Evolutionary conservation across 2,797 vertebrate species (phyloP).

Genomic region (Hyperoplus immaculatus): DNA sequence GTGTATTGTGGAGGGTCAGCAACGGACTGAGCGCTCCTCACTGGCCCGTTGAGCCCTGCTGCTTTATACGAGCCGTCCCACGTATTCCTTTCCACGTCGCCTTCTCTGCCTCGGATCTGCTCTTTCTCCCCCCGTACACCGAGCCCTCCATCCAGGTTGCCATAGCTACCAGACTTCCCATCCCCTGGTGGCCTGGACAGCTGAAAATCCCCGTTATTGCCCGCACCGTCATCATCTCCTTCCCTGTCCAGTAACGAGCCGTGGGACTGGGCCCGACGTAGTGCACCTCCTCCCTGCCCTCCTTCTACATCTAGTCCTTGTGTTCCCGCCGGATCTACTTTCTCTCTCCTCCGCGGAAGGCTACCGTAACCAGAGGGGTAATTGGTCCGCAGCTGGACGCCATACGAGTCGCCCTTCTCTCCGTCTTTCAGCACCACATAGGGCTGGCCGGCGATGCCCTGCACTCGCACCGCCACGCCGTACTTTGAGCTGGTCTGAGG

Average conservation of each 20-base stretch:
- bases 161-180: constrained; percentile 82
- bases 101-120: constrained; percentile 43
- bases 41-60: constrained; percentile 73
- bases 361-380: constrained; percentile 76
- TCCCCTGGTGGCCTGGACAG: constrained; percentile 70
- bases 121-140: constrained; percentile 64
- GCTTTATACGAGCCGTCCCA: constrained; percentile 72
- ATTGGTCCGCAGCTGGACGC: constrained; percentile 90
- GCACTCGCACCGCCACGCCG: constrained; percentile 93
- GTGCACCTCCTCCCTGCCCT: constrained; percentile 58
- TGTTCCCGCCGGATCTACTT: constrained; percentile 47
- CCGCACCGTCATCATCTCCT: constrained; percentile 41
- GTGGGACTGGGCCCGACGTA: constrained; percentile 91
- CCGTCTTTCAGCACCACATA: constrained; percentile 95
- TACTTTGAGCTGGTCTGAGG: constrained; percentile 80
- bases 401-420: constrained; percentile 91
- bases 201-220: constrained; percentile 60
- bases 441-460: constrained; percentile 95
- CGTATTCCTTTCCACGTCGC: constrained; percentile 55
- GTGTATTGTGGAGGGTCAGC: constrained; percentile 52
- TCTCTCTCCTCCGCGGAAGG: constrained; percentile 81
- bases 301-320: constrained; percentile 45
- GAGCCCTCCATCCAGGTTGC: constrained; percentile 82
- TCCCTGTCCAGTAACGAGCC: constrained; percentile 88
- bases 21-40: constrained; percentile 48